Percentiles rank a stretch among this genome's conserved stretches.
Evolutionary conservation across 2,797 vertebrate species (phyloP).

Genomic region (Pteropus rufus): DNA sequence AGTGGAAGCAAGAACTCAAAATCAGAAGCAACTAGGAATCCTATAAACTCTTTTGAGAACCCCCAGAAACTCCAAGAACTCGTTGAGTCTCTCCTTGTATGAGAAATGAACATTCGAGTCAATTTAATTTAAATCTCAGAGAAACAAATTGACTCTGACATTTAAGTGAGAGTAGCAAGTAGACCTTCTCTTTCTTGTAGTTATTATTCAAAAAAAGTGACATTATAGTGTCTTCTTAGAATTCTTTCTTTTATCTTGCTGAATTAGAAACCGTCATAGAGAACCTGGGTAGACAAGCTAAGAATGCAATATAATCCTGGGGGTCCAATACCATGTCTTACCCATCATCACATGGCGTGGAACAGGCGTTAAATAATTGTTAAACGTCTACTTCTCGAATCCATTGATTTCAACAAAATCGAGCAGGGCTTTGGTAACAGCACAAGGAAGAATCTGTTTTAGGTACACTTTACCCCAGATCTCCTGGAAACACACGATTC

Average conservation of each 20-base stretch:
- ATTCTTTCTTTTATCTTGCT: not conserved
- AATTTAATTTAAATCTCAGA: not conserved
- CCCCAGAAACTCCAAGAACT: not conserved
- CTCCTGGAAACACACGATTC: not conserved
- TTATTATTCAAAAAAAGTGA: not conserved
- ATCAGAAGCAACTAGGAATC: not conserved
- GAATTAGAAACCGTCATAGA: not conserved
- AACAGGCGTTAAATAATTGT: not conserved
- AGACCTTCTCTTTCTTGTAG: not conserved
- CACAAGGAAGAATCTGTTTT: not conserved
- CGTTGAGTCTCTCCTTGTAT: too few relatives aligned
- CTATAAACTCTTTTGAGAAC: not conserved
- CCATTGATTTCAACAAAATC: not conserved
- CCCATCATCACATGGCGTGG: fast-evolving
- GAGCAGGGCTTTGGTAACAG: not conserved
- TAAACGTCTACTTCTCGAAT: not conserved
- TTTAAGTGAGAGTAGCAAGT: not conserved
- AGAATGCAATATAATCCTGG: not conserved
- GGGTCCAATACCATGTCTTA: too few relatives aligned
- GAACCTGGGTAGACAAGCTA: not conserved
- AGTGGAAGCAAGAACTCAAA: not conserved
- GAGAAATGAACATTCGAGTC: not conserved
- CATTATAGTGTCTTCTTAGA: not conserved
- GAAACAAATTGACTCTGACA: not conserved
- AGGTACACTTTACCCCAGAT: not conserved